Base-by-base conservation (phyloP, 2,888 invertebrate genomes). In the Brachycybe producta region DNA sequence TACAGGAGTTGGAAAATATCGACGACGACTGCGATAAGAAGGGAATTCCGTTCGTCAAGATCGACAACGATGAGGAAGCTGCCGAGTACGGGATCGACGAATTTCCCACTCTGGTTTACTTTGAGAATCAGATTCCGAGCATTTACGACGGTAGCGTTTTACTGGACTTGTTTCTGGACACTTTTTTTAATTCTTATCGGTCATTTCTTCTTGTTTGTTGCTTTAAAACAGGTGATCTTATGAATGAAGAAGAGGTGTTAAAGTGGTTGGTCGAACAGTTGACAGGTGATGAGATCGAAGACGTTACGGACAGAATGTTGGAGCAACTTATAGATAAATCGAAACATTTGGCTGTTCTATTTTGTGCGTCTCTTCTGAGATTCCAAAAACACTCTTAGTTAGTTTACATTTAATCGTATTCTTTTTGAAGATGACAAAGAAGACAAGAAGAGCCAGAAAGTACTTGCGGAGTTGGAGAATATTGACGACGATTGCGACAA, bases 401-500 rank as follows among this genome's bases (percentile, higher is more conserved):
- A 13, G 13, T 11, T 11, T 32, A 13, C 32, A 13, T 32, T 32
- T 32, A n/a, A n/a, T n/a, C n/a, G n/a, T n/a, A n/a, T 61, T 62
- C 65, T 64, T 58, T 63, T 70, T 72, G 58, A 70, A 88, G 88
- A 90, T 72, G 86, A 88, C 68, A 87, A 83, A 68, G 83, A 85
- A 60, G 86, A 88, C 65, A 87, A 86, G 71, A 84, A 85, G 68
- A 54, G 51, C 34, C 82, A 85, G 66, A 84, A 86, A 67, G 75
- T 87, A 52, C 72, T 90, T 55, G 70, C 73, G 47, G 88, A 87
- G 67, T 69, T 90, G 61, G 90, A 91, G 69, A 88, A 87, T 64
- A 90, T 91, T 60, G 91, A 91, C 64, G 90, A 90, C 63, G 90
- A 90, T 65, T 87, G 87, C 68, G 90, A 90, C 66, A 82, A 84